Percentiles rank a stretch among this genome's conserved stretches.
These are phyloP conservation scores for Tupaia tana DNA, from an alignment of 2,113 vertebrate species.

Conservation along the genomic window DNA sequence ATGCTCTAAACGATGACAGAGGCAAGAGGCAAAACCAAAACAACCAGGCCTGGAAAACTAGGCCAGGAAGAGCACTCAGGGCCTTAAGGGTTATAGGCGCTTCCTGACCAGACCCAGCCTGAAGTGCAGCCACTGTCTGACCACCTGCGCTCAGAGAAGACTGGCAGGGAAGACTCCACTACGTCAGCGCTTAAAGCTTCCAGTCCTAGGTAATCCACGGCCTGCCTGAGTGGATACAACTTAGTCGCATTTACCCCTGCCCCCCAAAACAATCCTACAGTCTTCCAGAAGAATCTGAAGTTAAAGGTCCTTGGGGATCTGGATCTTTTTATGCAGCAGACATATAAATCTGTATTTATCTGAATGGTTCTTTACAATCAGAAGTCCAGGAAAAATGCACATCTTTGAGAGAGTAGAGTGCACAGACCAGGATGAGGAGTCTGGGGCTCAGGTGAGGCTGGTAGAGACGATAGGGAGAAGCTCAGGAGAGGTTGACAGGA, in stretches of 20 bases:
- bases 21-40: not conserved
- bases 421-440: not conserved
- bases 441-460: not conserved
- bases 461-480: not conserved
- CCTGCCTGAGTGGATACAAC: accelerated
- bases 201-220: not conserved
- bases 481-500: not conserved
- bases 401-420: not conserved
- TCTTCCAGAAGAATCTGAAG: not conserved
- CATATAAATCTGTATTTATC: not conserved
- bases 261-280: not conserved
- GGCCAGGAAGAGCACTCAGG: not conserved
- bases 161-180: not conserved
- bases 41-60: not conserved
- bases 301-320: not conserved
- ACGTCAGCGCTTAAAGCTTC: not conserved
- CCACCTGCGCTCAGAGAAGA: not conserved
- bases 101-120: not conserved
- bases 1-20: not conserved
- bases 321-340: not conserved
- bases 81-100: not conserved
- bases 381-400: not conserved
- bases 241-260: not conserved
- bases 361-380: not conserved
- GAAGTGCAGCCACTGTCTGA: not conserved